Base-by-base conservation (phyloP, 2,888 invertebrate species). In the Dermolepida albohirtum region DNA sequence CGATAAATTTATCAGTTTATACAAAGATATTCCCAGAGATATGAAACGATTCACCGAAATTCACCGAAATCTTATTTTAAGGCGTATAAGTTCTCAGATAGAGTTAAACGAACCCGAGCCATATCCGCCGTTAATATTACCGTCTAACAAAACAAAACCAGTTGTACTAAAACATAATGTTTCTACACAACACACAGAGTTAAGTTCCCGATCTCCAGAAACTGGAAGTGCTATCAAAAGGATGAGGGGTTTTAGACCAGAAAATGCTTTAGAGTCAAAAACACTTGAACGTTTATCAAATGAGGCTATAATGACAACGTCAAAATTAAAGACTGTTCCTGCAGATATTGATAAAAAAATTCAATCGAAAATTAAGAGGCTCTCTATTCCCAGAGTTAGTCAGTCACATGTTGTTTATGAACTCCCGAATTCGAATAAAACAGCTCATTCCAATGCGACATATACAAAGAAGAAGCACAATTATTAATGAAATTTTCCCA, bases 21-120 rank as follows among this genome's bases (percentile, higher is more conserved):
- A 47, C 34, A 62, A 62, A 62, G 59, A 47, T 11, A 47, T 43
- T 29, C 59, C 34, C 16, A 62, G n/a, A 39, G 16, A 62, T 62
- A 47, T 47, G 47, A 62, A 62, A 16, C 12, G 59, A 62, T 62
- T 62, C 29, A 62, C 59, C 10, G 59, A 62, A 39, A 8, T 47
- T 34, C 47, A 29, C 11, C 44, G 59, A 47, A 11, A 22, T 10
- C 4, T 34, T 1, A 39, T 5, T 54, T 54, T 54, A 17, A 54
- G 11, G n/a, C 59, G 47, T 16, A 47, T n/a, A 16, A 5, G 34
- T n/a, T 49, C 59, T 10, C 49, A 49, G 22, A 49, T 4, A 22
- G 11, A 16, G 1, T 1, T 49, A 16, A 34, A 11, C 5, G 29
- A 34, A 16, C 8, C 34, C 1, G 47, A 62, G 5, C 10, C 8